Evolutionary conservation across 2,888 invertebrate genomes (phyloP), one percentile per base, ranked within the genome.

Genomic region (Rhodophaea formosa): DNA sequence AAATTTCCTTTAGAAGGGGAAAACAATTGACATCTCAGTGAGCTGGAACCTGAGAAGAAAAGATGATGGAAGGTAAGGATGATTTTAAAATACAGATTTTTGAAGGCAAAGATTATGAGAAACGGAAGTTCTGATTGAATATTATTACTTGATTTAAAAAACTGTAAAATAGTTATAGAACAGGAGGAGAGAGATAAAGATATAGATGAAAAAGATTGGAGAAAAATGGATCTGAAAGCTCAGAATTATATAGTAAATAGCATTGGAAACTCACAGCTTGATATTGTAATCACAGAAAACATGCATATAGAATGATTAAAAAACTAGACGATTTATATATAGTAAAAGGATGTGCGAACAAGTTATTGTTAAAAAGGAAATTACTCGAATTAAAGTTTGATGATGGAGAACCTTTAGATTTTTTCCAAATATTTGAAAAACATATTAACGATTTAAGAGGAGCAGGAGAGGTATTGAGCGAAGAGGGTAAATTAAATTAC

Each of bases 121-220:
- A 54, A 54, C 44, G 54, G 44, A 54, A 54, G 54, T 54, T 54
- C 45, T 29, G 54, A 44, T 45, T 54, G 16, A n/a, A 54, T 45
- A 54, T 15, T 54, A 30, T 52, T 45, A 7, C 15, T 54, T 7
- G 44, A 54, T 30, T 45, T 45, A 44, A 44, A 52, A 52, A 52
- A 52, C 16, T 52, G 52, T 39, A 8, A 39, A 8, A 39, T 35
- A 10, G 52, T 39, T 29, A 39, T 52, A 30, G 30, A 32, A 52
- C 39, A 15, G 10, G 32, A 52, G 39, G 39, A 35, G 16, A 52
- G 35, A 39, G 3, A 32, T 7, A 39, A 52, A 14, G 39, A 35
- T 7, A 16, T 16, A 29, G 32, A 32, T 52, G 35, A 14, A 52
- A 35, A 32, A 8, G 29, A 51, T 51, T 52, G 52, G 52, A 29